phyloP scores from a whole-genome alignment of 2,797 vertebrate species.

The Sebastes jordani region DNA sequence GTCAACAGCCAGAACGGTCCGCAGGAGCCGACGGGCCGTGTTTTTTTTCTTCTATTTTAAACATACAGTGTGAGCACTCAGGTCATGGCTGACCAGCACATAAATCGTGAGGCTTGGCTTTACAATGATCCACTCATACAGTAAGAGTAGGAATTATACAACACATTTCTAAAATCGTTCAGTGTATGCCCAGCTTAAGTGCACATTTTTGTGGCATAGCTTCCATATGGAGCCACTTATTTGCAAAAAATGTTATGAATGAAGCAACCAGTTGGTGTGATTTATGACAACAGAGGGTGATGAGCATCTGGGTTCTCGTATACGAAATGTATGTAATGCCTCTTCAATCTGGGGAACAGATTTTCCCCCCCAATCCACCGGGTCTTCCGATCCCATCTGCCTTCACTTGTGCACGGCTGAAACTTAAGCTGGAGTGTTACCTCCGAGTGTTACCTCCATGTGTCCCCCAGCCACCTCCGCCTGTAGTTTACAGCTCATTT shows the following conservation, averaged over 20 bases:
- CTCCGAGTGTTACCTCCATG: conserved; percentile 29
- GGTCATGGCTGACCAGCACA: too few relatives aligned
- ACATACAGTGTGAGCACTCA: too few relatives aligned
- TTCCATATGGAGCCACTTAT: conserved; percentile 6
- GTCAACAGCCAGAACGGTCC: too few relatives aligned
- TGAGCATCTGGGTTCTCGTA: conserved; percentile 24
- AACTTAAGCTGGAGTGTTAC: conserved; percentile 35
- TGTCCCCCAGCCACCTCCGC: neutral
- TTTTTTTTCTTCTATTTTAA: too few relatives aligned
- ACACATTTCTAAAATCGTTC: too few relatives aligned
- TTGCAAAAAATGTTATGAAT: conserved; percentile 20
- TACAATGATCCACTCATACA: too few relatives aligned
- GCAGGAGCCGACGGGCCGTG: too few relatives aligned
- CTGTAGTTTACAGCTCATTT: conserved; percentile 57
- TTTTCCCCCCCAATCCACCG: conserved; percentile 8
- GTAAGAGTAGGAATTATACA: too few relatives aligned
- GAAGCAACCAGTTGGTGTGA: conserved; percentile 31
- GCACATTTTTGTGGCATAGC: neutral
- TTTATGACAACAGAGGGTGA: conserved; percentile 22
- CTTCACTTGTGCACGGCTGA: conserved; percentile 21
- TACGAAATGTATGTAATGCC: conserved; percentile 28
- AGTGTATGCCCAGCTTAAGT: neutral
- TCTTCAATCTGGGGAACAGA: conserved; percentile 43
- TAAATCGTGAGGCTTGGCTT: too few relatives aligned
- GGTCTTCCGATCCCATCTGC: conserved; percentile 39